A percentile compares a stretch with the other conserved stretches of the same genome.
These are phyloP conservation scores for Teleogryllus occipitalis DNA, from an alignment of 1,140 invertebrate genomes.

Conservation along the genomic window DNA sequence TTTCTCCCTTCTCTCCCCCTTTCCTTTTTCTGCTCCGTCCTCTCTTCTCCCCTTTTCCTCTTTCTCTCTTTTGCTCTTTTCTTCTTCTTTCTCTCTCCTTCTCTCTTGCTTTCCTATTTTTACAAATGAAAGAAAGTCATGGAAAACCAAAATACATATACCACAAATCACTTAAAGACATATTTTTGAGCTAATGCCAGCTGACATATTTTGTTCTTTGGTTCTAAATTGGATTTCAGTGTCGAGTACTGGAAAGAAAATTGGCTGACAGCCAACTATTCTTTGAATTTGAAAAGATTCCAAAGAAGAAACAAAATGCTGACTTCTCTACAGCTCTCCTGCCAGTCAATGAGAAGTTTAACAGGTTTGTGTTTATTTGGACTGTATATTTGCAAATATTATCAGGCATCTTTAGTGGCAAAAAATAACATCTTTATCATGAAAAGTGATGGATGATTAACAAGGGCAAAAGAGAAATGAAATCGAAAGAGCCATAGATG, in stretches of 20 bases:
- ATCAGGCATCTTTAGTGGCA: too few species aligned
- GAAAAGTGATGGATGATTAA: too few species aligned
- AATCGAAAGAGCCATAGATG: too few species aligned
- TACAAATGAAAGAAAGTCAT: background rate
- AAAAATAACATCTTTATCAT: too few species aligned
- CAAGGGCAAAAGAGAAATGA: too few species aligned
- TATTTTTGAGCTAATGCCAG: background rate
- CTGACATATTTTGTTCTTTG: background rate
- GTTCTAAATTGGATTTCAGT: conserved; percentile 43
- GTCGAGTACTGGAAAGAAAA: conserved; percentile 70
- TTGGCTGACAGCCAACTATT: conserved; percentile 71
- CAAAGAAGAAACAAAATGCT: conserved; percentile 60
- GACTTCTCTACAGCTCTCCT: conserved; percentile 58
- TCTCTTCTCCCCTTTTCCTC: too few species aligned
- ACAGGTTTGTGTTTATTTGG: conserved; percentile 31
- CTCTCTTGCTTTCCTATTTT: too few species aligned
- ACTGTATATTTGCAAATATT: too few species aligned
- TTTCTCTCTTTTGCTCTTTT: too few species aligned
- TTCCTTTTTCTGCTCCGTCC: too few species aligned
- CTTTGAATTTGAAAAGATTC: conserved; percentile 80
- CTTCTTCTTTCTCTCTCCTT: too few species aligned
- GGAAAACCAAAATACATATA: background rate
- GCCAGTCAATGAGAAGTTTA: conserved; percentile 50
- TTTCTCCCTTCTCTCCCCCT: too few species aligned
- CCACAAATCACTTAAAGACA: background rate